Conservation (phyloP, 2,797 vertebrate species). For the Danio albolineatus region DNA sequence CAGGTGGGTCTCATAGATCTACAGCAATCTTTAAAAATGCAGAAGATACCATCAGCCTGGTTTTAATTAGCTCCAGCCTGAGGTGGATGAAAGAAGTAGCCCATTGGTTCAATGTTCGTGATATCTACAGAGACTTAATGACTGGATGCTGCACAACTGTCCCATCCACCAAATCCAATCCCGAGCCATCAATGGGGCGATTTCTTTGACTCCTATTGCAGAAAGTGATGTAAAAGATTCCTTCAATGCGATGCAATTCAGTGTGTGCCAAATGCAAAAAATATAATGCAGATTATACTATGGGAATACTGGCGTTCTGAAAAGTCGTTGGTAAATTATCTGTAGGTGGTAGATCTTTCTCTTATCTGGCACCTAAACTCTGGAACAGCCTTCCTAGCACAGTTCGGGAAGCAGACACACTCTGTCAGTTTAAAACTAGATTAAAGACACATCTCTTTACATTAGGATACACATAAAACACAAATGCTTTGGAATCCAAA, state of each 20-base stretch:
- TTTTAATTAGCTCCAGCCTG: constrained; percentile 53
- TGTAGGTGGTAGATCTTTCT: too few relatives aligned
- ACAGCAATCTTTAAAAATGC: constrained; percentile 30
- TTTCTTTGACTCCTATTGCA: not conserved
- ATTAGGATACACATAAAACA: too few relatives aligned
- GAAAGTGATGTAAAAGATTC: not conserved
- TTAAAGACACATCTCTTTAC: too few relatives aligned
- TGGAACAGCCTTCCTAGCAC: too few relatives aligned
- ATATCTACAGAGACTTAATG: constrained; percentile 34
- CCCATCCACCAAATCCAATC: constrained; percentile 3
- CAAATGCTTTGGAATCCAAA: too few relatives aligned
- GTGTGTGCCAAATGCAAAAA: not conserved
- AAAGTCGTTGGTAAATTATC: not conserved
- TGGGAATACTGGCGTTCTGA: not conserved
- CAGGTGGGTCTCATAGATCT: constrained; percentile 28
- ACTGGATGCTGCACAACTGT: constrained; percentile 20
- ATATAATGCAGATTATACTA: not conserved
- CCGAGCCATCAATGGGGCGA: not conserved
- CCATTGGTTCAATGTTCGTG: constrained; percentile 54
- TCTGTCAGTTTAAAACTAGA: too few relatives aligned
- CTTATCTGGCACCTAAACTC: too few relatives aligned
- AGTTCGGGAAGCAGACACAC: too few relatives aligned
- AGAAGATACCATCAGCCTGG: constrained; percentile 19
- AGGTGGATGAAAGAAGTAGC: constrained; percentile 17
- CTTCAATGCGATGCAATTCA: not conserved